phyloP scores from a whole-genome alignment of 30 jellyfish, hydroid and myxozoan genomes.

The Hydractinia symbiolongicarpus region DNA sequence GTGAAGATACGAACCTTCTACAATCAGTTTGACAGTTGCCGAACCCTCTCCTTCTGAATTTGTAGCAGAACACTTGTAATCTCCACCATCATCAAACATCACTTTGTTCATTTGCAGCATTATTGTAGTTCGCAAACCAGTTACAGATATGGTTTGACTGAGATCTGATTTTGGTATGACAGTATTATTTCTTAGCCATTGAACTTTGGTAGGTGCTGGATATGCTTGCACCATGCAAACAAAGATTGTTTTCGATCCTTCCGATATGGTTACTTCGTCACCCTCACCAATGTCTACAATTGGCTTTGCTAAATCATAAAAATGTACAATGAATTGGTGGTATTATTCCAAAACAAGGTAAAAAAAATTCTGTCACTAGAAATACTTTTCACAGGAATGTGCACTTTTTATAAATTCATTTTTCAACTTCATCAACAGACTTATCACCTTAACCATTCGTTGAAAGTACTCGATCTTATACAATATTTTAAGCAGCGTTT shows the following conservation, averaged over 20 bases:
- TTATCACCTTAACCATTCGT: too few species aligned
- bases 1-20: slow-evolving; percentile 25
- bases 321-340: neutral
- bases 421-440: too few species aligned
- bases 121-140: slow-evolving; percentile 1
- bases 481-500: too few species aligned
- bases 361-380: neutral
- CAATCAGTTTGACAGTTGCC: slow-evolving; percentile 19
- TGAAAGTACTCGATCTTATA: too few species aligned
- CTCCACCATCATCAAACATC: neutral
- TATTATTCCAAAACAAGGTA: neutral
- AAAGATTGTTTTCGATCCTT: neutral
- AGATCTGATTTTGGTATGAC: neutral
- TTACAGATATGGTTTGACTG: neutral
- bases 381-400: neutral
- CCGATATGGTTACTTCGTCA: neutral
- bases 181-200: slow-evolving; percentile 24
- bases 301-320: slow-evolving; percentile 20
- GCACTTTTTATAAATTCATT: neutral
- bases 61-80: slow-evolving; percentile 5
- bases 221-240: slow-evolving; percentile 32
- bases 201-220: slow-evolving; percentile 17
- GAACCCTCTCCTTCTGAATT: slow-evolving; percentile 3
- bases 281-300: slow-evolving; percentile 31
- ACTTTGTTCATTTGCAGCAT: neutral